Evolutionary conservation across 2,797 vertebrate species (phyloP).

Genomic region (Taeniopygia guttata): DNA sequence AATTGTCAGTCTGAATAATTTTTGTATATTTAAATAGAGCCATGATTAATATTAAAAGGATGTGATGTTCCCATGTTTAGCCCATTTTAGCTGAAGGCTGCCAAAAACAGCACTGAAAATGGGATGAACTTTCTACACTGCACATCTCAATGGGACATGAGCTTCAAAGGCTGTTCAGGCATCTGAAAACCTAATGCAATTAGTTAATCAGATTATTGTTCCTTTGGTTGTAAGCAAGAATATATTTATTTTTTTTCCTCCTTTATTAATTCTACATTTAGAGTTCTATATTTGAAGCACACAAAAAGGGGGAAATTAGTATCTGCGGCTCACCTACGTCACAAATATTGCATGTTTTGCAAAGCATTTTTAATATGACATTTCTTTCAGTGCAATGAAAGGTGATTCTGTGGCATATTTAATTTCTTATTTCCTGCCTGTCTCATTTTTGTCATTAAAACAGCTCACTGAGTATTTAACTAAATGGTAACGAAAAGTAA

Average conservation of each 20-base stretch:
- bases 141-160: background rate
- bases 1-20: background rate
- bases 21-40: background rate
- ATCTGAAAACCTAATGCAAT: background rate
- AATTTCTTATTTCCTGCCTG: background rate
- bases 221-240: background rate
- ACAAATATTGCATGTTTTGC: background rate
- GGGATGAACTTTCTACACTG: background rate
- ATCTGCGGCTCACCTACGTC: background rate
- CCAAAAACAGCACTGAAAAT: background rate
- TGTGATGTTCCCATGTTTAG: background rate
- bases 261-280: background rate
- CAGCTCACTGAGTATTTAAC: background rate
- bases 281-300: background rate
- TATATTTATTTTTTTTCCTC: background rate
- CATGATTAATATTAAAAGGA: slow-evolving; percentile 26
- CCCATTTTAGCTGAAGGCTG: background rate
- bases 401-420: background rate
- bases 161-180: background rate
- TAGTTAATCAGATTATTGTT: background rate
- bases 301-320: background rate
- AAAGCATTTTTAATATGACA: background rate
- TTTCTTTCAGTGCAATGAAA: background rate
- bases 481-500: background rate
- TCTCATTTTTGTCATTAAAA: background rate